A percentile compares a stretch with the other conserved stretches of the same genome.
Conservation (phyloP, 2,113 vertebrate genomes). For the Anoura caudifer region DNA sequence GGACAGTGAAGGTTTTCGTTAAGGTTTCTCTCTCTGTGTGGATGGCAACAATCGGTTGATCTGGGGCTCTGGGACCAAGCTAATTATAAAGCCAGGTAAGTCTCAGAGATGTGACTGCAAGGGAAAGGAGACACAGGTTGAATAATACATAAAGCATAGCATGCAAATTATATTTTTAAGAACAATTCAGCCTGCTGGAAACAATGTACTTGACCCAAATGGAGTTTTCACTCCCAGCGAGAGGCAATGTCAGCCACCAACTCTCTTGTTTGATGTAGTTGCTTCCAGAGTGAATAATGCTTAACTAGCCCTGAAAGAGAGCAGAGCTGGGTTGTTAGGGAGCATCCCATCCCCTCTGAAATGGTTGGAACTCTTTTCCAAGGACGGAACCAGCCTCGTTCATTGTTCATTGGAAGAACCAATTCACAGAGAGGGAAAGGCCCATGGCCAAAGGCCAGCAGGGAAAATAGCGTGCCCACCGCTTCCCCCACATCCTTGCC, state of each 20-base stretch:
- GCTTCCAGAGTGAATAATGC: constrained; percentile 40
- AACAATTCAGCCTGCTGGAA: constrained; percentile 38
- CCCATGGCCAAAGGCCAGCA: neutral
- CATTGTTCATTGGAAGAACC: neutral
- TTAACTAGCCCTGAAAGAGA: neutral
- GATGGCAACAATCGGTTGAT: constrained; percentile 15
- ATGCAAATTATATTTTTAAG: constrained; percentile 51
- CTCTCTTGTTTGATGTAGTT: constrained; percentile 42
- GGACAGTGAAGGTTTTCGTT: constrained; percentile 67
- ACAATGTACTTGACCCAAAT: constrained; percentile 27
- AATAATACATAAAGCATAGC: constrained; percentile 29
- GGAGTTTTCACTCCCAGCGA: constrained; percentile 8
- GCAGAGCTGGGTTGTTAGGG: neutral
- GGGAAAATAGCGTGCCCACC: neutral
- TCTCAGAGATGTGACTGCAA: constrained; percentile 37
- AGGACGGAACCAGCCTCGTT: constrained; percentile 1
- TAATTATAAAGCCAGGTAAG: constrained; percentile 63
- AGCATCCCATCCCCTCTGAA: neutral
- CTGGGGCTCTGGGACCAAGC: constrained; percentile 55
- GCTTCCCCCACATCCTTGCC: neutral
- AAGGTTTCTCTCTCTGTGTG: constrained; percentile 65
- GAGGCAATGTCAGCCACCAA: constrained; percentile 30
- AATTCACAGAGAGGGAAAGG: neutral
- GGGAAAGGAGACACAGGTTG: constrained; percentile 2
- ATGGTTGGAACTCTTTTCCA: constrained; percentile 25